Evolutionary conservation across 2,113 vertebrate species (phyloP), one percentile per base, ranked within the genome.

Genomic region (Rhynchopsitta pachyrhyncha): DNA sequence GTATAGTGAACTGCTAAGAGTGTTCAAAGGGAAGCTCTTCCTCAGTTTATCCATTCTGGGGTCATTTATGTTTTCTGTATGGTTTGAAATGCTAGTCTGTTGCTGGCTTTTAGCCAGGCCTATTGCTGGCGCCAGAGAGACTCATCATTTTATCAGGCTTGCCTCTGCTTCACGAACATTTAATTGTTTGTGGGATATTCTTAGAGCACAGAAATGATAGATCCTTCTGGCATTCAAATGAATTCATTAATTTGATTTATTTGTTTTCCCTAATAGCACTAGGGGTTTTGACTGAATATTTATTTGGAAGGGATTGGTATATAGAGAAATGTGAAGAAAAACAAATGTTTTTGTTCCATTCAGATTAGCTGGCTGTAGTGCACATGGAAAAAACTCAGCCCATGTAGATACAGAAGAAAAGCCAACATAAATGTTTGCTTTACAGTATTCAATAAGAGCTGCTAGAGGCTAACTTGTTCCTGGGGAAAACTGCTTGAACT

Each of bases 181-280:
- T 93, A 96, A 90, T 96, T 96, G 90, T 96, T 96, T 93, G 86
- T 64, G 90, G 87, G 89, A 78, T 96, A 96, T 97, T 93, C 94
- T 97, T 96, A 97, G 95, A 96, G 92, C 84, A 90, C 67, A 93
- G 78, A 96, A 95, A 90, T 78, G 24, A 84, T 42, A 81, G 84
- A 76, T 90, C 70, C 92, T 96, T 88, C 78, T 88, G 88, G 82
- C 79, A 93, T 82, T 93, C 57, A 70, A 75, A 92, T 90, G 13
- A 92, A 96, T 95, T 88, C 23, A 82, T 88, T 96, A 57, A 83
- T 90, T 81, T 92, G 89, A 96, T 96, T 95, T 97, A 97, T 97
- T 96, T 96, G 82, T 97, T 91, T 95, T 96, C 66, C 71, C 53
- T 67, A 93, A 90, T 55, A 93, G 80, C 68, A 78, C 69, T 90